A percentile compares a stretch with the other conserved stretches of the same genome.
phyloP scores from a whole-genome alignment of 2,113 vertebrate species.

The Okapia johnstoni region DNA sequence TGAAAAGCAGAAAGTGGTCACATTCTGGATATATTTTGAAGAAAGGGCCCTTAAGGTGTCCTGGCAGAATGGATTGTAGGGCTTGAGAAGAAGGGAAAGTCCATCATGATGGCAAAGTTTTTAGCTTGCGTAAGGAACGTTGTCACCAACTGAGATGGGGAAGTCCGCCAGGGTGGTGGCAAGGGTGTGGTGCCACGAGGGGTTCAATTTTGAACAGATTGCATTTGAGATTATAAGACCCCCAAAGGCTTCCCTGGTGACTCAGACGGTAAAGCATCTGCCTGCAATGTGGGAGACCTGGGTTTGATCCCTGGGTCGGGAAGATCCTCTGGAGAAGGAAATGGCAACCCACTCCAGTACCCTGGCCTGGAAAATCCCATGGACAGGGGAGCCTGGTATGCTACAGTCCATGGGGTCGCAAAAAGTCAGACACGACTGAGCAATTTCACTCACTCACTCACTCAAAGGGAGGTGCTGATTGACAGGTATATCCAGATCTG shows the following conservation, averaged over 20 bases:
- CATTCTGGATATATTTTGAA: neutral
- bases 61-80: no score
- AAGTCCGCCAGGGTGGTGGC: neutral
- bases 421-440: no score
- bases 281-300: no score
- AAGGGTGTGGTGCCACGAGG: neutral
- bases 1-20: neutral
- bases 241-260: no score
- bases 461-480: accelerated
- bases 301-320: no score
- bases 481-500: accelerated
- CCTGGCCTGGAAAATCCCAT: no score
- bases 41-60: neutral
- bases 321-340: no score
- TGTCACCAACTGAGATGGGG: neutral
- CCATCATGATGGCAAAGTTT: accelerated
- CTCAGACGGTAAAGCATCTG: no score
- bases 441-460: no score
- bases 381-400: no score
- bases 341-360: no score
- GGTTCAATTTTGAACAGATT: accelerated
- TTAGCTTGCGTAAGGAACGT: neutral
- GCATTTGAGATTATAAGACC: accelerated
- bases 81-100: neutral
- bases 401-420: no score